phyloP scores from a whole-genome alignment of 2,113 vertebrate species.

The Rana temporaria region DNA sequence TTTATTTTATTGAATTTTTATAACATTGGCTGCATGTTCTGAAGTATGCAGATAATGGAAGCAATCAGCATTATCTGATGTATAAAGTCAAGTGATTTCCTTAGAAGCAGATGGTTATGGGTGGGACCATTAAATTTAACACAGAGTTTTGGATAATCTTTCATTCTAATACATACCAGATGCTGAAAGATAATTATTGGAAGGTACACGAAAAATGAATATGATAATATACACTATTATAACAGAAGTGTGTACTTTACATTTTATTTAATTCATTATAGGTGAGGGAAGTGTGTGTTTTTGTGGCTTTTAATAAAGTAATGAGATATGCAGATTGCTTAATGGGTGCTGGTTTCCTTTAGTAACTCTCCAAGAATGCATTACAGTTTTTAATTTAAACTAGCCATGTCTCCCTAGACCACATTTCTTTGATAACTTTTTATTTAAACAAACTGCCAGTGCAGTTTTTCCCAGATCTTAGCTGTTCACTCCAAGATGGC shows the following conservation, averaged over 20 bases:
- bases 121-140: conserved; percentile 62
- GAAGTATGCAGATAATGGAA: conserved; percentile 54
- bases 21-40: conserved; percentile 49
- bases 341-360: conserved; percentile 65
- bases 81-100: conserved; percentile 59
- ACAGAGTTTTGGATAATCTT: conserved; percentile 63
- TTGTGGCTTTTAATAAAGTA: conserved; percentile 62
- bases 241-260: conserved; percentile 59
- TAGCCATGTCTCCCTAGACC: conserved; percentile 62
- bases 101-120: conserved; percentile 56
- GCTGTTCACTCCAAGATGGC: conserved; percentile 51
- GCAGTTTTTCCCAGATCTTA: conserved; percentile 59
- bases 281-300: conserved; percentile 56
- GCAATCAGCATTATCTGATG: conserved; percentile 49
- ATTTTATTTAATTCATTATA: conserved; percentile 58
- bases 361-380: conserved; percentile 61
- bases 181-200: conserved; percentile 65
- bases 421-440: conserved; percentile 68
- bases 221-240: conserved; percentile 36
- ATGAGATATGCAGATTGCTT: conserved; percentile 60
- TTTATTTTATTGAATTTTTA: conserved; percentile 57
- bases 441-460: conserved; percentile 66
- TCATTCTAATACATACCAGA: conserved; percentile 66
- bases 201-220: conserved; percentile 57
- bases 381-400: conserved; percentile 67